Base-by-base conservation (phyloP, 2,797 vertebrate genomes). In the Sphenodon punctatus region DNA sequence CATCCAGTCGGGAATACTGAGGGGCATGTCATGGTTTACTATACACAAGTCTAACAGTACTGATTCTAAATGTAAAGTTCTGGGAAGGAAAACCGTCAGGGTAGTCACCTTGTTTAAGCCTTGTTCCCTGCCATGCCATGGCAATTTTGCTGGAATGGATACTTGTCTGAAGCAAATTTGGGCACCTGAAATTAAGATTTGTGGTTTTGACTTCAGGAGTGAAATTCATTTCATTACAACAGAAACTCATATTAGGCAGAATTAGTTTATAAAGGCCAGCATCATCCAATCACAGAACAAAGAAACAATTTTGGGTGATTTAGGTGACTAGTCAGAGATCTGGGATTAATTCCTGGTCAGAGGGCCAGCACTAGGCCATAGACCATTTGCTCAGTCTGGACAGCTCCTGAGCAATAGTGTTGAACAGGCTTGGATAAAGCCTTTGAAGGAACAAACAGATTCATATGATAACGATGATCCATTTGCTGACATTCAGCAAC, bases 401-500 rank as follows among this genome's bases (percentile, higher is more conserved):
- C n/a, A n/a, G 32, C 10, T 36, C 7, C 32, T 14, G 55, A 20
- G n/a, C n/a, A n/a, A n/a, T n/a, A n/a, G n/a, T n/a, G n/a, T n/a
- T n/a, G n/a, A n/a, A n/a, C n/a, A n/a, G n/a, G n/a, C n/a, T n/a
- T n/a, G n/a, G n/a, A n/a, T n/a, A n/a, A n/a, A n/a, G n/a, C n/a
- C n/a, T n/a, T n/a, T n/a, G 9, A 49, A 53, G 8, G 45, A 9
- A 23, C 34, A 22, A 7, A 59, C 46, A 34, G 27, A 23, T 22
- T 39, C 1, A 0, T 3, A 39, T 58, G 16, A 61, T 36, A 20
- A 14, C 67, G 66, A 73, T 3, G 25, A 60, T 0, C 6, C 32
- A 14, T 10, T 51, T 27, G 59, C 0, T 3, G 8, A 1, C 0
- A 36, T 34, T 5, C 20, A 36, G 20, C 32, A 7, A 7, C 32